phyloP scores from a whole-genome alignment of 2,113 vertebrate genomes.

The Megatriorchis doriae region DNA sequence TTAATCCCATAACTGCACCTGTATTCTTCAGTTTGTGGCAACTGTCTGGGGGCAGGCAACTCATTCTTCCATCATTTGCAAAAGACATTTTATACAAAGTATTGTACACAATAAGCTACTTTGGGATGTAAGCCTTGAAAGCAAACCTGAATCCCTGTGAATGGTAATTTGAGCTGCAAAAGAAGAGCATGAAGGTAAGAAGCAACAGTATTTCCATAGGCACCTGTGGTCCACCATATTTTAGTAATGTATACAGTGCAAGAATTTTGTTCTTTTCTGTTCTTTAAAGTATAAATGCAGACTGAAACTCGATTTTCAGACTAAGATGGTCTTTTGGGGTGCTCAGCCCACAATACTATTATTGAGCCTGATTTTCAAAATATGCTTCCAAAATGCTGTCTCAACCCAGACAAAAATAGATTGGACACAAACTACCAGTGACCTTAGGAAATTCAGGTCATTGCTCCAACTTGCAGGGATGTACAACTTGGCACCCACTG shows the following conservation, averaged over 20 bases:
- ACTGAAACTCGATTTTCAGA: neutral
- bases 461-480: neutral
- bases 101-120: neutral
- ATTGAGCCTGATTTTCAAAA: neutral
- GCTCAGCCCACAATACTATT: neutral
- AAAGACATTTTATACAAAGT: neutral
- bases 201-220: neutral
- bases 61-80: neutral
- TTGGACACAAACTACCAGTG: neutral
- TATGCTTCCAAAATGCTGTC: neutral
- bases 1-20: neutral
- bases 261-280: neutral
- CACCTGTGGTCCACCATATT: neutral
- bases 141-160: neutral
- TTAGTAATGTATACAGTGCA: neutral
- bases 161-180: neutral
- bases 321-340: neutral
- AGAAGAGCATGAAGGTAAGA: neutral
- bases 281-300: neutral
- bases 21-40: neutral
- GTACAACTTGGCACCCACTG: neutral
- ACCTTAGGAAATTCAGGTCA: neutral
- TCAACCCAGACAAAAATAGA: neutral
- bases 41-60: neutral
- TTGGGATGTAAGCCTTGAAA: neutral